Percentiles rank a stretch among this genome's conserved stretches.
Evolutionary conservation across 1,140 invertebrate genomes (phyloP).

Genomic region (Psilanteris sp.): DNA sequence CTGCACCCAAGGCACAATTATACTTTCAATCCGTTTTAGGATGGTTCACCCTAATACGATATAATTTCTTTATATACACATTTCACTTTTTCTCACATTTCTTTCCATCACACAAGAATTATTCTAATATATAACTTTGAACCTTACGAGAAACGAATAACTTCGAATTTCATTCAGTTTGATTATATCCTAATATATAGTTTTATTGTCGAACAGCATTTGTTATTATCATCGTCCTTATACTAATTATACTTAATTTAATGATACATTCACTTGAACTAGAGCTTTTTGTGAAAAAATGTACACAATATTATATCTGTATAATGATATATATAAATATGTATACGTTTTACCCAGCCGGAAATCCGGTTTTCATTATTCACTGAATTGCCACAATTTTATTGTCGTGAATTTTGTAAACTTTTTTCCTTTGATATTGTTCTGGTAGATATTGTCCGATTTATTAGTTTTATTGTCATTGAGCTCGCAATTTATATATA

Average conservation of each 20-base stretch:
- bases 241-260: conserved; percentile 66
- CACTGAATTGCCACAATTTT: conserved; percentile 55
- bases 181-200: conserved; percentile 60
- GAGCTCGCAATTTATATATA: conserved; percentile 54
- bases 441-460: conserved; percentile 45
- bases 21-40: conserved; percentile 78
- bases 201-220: conserved; percentile 81
- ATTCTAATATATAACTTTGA: conserved; percentile 58
- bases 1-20: conserved; percentile 79
- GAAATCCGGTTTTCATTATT: conserved; percentile 19
- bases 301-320: conserved; percentile 70
- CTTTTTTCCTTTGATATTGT: not conserved
- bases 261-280: conserved; percentile 70
- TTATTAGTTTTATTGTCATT: conserved; percentile 55
- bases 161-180: conserved; percentile 56
- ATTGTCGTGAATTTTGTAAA: conserved; percentile 63
- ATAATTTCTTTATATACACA: conserved; percentile 56
- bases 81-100: not conserved
- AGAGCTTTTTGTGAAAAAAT: conserved; percentile 75
- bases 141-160: conserved; percentile 63
- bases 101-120: conserved; percentile 1
- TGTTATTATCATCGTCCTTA: conserved; percentile 73
- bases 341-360: conserved; percentile 42
- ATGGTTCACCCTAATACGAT: conserved; percentile 72
- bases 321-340: conserved; percentile 59